Evolutionary conservation across 2,113 vertebrate species (phyloP).

Genomic region (Oreochromis niloticus): DNA sequence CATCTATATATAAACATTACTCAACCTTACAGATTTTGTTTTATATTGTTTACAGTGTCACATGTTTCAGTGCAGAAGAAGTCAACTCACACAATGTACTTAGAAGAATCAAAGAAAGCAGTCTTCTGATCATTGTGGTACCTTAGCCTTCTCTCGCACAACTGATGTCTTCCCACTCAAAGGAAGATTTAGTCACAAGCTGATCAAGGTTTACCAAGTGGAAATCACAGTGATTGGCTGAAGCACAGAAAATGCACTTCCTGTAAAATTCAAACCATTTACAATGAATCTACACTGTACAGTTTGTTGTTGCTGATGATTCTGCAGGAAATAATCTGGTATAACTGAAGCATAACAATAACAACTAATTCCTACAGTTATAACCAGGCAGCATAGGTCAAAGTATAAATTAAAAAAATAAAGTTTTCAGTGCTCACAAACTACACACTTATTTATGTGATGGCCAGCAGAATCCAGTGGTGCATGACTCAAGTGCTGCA

Average conservation of each 20-base stretch:
- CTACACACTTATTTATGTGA: accelerated
- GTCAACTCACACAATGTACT: too few relatives aligned
- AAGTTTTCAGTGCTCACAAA: background rate
- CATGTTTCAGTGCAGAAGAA: background rate
- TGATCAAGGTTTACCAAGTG: background rate
- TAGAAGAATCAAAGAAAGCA: background rate
- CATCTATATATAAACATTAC: background rate
- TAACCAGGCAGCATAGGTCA: background rate
- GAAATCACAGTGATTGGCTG: background rate
- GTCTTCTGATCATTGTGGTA: background rate
- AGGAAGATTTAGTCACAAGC: background rate
- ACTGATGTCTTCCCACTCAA: background rate
- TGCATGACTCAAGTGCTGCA: accelerated
- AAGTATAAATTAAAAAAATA: background rate
- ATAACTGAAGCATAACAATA: background rate
- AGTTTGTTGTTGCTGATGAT: background rate
- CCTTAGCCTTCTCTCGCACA: background rate
- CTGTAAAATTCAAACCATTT: background rate
- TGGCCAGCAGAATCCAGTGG: accelerated
- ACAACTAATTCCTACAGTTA: background rate
- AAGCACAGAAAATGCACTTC: background rate
- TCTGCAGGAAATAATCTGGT: background rate
- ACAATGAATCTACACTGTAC: background rate
- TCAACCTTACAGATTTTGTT: background rate
- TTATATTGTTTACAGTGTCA: background rate